phyloP scores from a whole-genome alignment of 2,797 vertebrate genomes.

The Sylvia borin region DNA sequence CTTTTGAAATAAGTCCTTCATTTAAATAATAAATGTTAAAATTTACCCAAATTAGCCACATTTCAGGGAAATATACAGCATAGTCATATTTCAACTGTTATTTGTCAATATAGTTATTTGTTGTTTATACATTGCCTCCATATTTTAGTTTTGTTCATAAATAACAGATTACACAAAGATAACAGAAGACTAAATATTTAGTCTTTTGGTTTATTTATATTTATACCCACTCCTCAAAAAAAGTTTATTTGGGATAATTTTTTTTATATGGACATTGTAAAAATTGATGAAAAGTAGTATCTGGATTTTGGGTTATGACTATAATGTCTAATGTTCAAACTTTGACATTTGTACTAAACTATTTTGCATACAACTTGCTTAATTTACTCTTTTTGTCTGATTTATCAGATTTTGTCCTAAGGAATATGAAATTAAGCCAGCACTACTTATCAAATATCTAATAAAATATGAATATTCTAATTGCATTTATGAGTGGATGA shows the following conservation, averaged over 20 bases:
- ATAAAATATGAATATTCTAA: slow-evolving; percentile 32
- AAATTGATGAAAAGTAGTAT: not conserved
- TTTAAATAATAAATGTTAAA: not conserved
- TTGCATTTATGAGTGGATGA: not conserved
- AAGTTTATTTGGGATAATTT: not conserved
- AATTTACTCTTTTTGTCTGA: not conserved
- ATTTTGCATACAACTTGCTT: not conserved
- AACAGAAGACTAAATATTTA: not conserved
- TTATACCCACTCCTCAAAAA: not conserved
- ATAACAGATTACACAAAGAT: not conserved
- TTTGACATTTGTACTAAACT: not conserved
- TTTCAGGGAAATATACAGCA: not conserved
- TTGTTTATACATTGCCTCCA: not conserved
- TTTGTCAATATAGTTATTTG: not conserved
- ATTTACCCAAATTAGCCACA: not conserved
- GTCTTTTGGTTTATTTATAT: not conserved
- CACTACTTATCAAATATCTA: not conserved
- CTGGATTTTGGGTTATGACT: not conserved
- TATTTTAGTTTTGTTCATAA: not conserved
- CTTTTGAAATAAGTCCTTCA: not conserved
- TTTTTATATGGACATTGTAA: not conserved
- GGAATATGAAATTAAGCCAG: not conserved
- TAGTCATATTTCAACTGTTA: not conserved
- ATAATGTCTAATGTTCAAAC: not conserved
- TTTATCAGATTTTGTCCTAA: not conserved